These are phyloP conservation scores for Solenopsis invicta DNA, from an alignment of 1,140 invertebrate species.

Conservation along the genomic window DNA sequence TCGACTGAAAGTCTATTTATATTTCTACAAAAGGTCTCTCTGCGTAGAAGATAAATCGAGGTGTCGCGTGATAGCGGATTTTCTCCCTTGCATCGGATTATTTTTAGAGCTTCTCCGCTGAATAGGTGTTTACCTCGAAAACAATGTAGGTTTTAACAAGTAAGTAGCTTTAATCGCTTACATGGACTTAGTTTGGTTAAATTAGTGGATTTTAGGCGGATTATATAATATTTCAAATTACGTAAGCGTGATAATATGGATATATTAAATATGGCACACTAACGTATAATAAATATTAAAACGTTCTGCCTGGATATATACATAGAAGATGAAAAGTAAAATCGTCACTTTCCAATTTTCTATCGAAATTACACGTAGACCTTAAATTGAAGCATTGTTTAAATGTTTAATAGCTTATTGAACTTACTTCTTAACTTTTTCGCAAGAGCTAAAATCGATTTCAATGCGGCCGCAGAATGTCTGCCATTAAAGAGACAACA, in stretches of 20 bases:
- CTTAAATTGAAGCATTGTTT: not conserved
- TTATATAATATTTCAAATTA: slow-evolving; percentile 13
- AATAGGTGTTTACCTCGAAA: not conserved
- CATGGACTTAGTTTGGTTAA: not conserved
- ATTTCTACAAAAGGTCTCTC: slow-evolving; percentile 17
- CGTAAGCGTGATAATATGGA: not conserved
- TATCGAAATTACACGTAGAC: not conserved
- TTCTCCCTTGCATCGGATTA: slow-evolving; percentile 43
- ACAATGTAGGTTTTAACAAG: not conserved
- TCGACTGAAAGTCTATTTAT: slow-evolving; percentile 42
- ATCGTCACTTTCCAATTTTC: slow-evolving; percentile 2
- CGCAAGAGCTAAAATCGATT: not conserved
- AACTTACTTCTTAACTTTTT: not conserved
- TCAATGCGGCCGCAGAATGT: not conserved
- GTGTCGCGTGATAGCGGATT: not conserved
- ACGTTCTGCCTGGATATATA: not conserved
- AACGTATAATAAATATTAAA: not conserved
- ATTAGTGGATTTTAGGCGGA: not conserved
- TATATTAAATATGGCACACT: not conserved
- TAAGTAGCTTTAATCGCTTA: not conserved
- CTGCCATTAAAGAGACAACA: not conserved
- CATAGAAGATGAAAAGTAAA: not conserved
- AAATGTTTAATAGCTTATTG: not conserved
- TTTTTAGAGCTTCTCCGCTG: slow-evolving; percentile 25
- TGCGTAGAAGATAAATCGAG: slow-evolving; percentile 21